A percentile compares a stretch with the other conserved stretches of the same genome.
Conservation (phyloP, 2,113 vertebrate genomes). For the Aplodontia rufa region DNA sequence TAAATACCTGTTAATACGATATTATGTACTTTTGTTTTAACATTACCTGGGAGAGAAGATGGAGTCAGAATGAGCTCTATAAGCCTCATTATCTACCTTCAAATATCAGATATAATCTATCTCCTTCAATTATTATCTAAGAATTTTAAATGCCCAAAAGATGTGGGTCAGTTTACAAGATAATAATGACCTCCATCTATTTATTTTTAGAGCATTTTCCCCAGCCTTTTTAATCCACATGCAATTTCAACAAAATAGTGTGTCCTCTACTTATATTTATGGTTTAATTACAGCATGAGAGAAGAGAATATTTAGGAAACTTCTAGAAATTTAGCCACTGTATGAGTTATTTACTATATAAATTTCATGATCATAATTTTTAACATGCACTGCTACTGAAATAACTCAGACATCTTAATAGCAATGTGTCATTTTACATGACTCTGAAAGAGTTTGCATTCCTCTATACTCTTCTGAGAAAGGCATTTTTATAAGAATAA, state of each 20-base stretch:
- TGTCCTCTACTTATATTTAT: not conserved
- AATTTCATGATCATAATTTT: not conserved
- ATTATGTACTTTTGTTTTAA: not conserved
- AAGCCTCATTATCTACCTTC: not conserved
- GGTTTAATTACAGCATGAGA: not conserved
- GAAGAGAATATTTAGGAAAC: not conserved
- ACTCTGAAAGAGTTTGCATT: not conserved
- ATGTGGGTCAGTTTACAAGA: not conserved
- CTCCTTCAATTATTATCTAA: not conserved
- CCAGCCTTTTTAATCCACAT: not conserved
- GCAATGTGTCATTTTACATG: not conserved
- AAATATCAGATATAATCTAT: not conserved
- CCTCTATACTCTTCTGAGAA: not conserved
- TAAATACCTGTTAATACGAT: not conserved
- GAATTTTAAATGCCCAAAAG: not conserved
- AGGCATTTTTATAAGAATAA: not conserved
- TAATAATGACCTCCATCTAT: not conserved
- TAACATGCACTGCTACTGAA: not conserved
- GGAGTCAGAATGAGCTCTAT: not conserved
- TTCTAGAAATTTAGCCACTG: not conserved
- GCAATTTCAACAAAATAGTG: not conserved
- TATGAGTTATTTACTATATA: not conserved
- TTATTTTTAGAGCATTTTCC: not conserved
- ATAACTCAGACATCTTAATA: not conserved
- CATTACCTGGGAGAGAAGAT: not conserved